Conservation (phyloP, 2,797 vertebrate species). For the Erpetoichthys calabaricus region DNA sequence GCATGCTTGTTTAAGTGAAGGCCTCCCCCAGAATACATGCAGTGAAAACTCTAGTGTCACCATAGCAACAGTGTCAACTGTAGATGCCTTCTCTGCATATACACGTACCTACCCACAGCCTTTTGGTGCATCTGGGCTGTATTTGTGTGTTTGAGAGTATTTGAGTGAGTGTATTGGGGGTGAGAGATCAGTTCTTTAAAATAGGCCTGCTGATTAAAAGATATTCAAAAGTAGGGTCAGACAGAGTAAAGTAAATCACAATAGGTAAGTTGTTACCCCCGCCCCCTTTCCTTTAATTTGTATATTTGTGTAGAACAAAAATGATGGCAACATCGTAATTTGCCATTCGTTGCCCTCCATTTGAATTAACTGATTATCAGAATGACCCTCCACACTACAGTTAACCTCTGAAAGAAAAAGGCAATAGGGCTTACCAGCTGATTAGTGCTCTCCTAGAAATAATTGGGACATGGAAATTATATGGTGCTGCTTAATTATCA, state of each 20-base stretch:
- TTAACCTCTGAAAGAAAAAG: conserved; percentile 1
- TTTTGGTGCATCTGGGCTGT: neutral
- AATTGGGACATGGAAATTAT: neutral
- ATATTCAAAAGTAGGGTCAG: conserved; percentile 17
- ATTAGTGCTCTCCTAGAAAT: neutral
- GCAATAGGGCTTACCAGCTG: neutral
- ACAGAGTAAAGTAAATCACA: conserved; percentile 26
- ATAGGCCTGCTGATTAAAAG: conserved; percentile 16
- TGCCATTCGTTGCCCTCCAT: conserved; percentile 23
- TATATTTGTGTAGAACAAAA: conserved; percentile 30
- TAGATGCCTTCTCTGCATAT: conserved; percentile 32
- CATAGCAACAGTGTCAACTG: conserved; percentile 57
- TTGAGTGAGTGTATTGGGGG: conserved; percentile 8
- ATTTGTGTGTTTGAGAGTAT: too few species aligned
- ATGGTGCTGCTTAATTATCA: neutral
- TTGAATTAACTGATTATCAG: conserved; percentile 14
- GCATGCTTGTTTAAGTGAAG: conserved; percentile 63
- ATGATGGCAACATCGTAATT: conserved; percentile 28
- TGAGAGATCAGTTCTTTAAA: too few species aligned
- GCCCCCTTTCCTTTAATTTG: conserved; percentile 30
- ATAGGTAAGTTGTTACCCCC: conserved; percentile 27
- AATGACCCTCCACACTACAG: neutral
- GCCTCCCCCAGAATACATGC: conserved; percentile 56
- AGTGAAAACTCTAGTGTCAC: conserved; percentile 47
- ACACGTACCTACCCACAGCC: conserved; percentile 11